A percentile compares a stretch with the other conserved stretches of the same genome.
These are phyloP conservation scores for Syngnathus acus DNA, from an alignment of 2,797 vertebrate species.

Conservation along the genomic window DNA sequence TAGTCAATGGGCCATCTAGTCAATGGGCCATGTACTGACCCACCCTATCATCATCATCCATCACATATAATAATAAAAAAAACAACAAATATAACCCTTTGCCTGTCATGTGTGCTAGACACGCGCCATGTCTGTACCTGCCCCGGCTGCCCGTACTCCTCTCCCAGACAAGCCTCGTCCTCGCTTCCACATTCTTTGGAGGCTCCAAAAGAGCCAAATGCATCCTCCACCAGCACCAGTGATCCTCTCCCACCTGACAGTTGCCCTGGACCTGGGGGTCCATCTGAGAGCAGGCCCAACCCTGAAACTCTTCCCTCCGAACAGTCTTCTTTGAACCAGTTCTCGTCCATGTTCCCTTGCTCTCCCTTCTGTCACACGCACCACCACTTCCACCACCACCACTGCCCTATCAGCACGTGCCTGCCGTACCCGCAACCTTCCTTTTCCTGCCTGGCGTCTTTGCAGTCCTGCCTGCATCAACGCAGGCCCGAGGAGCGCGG, in stretches of 20 bases:
- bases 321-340: conserved; percentile 34
- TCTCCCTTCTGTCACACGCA: conserved; percentile 43
- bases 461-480: conserved; percentile 51
- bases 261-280: conserved; percentile 30
- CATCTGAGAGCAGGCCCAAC: conserved; percentile 22
- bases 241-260: conserved; percentile 19
- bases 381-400: conserved; percentile 70
- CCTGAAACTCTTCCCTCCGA: conserved; percentile 26
- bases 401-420: conserved; percentile 61
- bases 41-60: too few relatives aligned
- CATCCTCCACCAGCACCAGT: conserved; percentile 3
- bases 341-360: conserved; percentile 65
- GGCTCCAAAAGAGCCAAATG: conserved; percentile 42
- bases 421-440: conserved; percentile 50
- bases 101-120: neutral
- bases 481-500: conserved; percentile 47
- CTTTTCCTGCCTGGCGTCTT: conserved; percentile 50
- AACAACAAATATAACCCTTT: neutral
- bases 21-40: too few relatives aligned
- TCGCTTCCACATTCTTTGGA: conserved; percentile 11
- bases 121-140: conserved; percentile 54
- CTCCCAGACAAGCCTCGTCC: conserved; percentile 26
- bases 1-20: too few relatives aligned
- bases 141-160: conserved; percentile 65
- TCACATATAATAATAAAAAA: too few relatives aligned